Evolutionary conservation across 2,797 vertebrate genomes (phyloP).

Genomic region (Melanotaenia nigrans): DNA sequence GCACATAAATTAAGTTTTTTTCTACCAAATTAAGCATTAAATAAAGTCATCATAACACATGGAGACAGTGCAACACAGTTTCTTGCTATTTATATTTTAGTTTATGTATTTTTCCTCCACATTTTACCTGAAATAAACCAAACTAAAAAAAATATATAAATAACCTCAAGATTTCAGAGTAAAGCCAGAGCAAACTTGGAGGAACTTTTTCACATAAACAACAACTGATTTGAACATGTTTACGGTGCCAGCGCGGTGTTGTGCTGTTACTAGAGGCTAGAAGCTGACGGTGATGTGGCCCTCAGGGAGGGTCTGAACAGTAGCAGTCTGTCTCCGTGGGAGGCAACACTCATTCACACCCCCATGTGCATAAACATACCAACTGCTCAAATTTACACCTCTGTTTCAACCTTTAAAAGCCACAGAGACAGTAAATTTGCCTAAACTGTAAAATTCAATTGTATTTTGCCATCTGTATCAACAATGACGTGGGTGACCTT

Average conservation of each 20-base stretch:
- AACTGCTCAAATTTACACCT: constrained; percentile 53
- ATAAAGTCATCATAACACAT: constrained; percentile 17
- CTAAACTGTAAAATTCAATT: constrained; percentile 37
- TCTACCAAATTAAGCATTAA: constrained; percentile 7
- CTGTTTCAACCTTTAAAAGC: constrained; percentile 34
- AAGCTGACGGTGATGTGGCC: constrained; percentile 42
- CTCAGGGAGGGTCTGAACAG: constrained; percentile 70
- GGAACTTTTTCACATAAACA: constrained; percentile 47
- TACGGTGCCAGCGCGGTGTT: constrained; percentile 40
- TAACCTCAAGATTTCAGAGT: constrained; percentile 34
- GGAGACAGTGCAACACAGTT: constrained; percentile 8
- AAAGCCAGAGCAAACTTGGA: constrained; percentile 13
- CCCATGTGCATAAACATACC: constrained; percentile 48
- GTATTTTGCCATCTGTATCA: constrained; percentile 27
- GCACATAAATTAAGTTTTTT: constrained; percentile 3
- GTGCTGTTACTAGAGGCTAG: constrained; percentile 50
- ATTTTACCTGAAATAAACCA: constrained; percentile 25
- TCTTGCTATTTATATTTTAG: neutral
- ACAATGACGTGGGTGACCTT: constrained; percentile 42
- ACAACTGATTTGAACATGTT: constrained; percentile 40
- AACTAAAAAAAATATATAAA: neutral
- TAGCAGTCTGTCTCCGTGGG: constrained; percentile 64
- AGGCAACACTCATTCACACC: constrained; percentile 61
- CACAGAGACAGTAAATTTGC: constrained; percentile 22
- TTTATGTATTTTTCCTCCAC: constrained; percentile 17